Conservation (phyloP, 92 coral and sea anemone genomes). For the Hydrozoanthus gracilis region DNA sequence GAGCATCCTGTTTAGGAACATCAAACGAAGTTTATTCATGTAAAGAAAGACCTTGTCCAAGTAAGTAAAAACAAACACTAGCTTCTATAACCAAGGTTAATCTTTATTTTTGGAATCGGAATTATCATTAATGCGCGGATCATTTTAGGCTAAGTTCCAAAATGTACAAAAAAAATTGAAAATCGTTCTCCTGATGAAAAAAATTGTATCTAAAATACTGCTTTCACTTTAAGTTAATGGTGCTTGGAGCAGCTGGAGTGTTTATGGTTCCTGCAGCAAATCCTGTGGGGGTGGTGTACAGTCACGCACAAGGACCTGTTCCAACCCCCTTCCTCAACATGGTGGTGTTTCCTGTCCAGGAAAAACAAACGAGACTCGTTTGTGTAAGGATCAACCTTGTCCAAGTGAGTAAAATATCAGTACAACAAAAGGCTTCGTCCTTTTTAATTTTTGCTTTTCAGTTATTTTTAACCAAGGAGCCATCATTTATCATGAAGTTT, state of each 20-base stretch:
- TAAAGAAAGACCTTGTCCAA: constrained; percentile 10
- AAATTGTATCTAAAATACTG: neutral
- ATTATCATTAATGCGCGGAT: too few species aligned
- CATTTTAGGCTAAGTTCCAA: too few species aligned
- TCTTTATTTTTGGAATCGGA: too few species aligned
- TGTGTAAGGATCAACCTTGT: neutral
- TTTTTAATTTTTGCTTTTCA: too few species aligned
- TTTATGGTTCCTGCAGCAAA: constrained; percentile 25
- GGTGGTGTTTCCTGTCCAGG: constrained; percentile 21
- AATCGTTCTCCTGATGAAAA: too few species aligned
- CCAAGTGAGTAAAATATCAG: neutral
- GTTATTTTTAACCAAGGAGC: too few species aligned
- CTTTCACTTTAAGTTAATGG: neutral
- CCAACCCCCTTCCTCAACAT: constrained; percentile 7
- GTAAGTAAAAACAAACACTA: neutral
- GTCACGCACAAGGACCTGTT: constrained; percentile 30
- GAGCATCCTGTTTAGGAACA: constrained; percentile 13
- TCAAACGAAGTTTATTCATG: constrained; percentile 13
- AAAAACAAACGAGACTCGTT: neutral
- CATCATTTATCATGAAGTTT: too few species aligned
- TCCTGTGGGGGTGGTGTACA: constrained; percentile 48
- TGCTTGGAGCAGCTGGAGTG: constrained; percentile 42
- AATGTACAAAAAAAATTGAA: too few species aligned
- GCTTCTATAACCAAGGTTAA: neutral
- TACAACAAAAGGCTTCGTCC: neutral